Evolutionary conservation across 2,797 vertebrate species (phyloP), one percentile per base, ranked within the genome.

Genomic region (Takifugu rubripes): DNA sequence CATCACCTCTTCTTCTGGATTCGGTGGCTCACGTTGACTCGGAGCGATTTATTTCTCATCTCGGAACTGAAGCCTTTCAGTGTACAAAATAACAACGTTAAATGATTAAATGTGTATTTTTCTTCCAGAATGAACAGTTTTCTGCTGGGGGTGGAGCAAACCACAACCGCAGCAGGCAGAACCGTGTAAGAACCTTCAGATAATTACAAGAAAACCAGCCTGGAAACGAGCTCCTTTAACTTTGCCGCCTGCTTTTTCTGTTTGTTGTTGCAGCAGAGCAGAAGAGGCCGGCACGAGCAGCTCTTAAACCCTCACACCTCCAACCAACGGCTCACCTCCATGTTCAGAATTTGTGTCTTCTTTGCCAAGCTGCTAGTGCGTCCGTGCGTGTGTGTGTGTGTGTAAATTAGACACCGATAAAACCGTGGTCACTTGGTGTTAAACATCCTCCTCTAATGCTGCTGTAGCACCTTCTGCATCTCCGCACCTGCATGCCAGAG

Each of bases 101-200:
- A 3, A 10, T 40, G 36, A 40, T 2, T 8, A 47, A 58, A 61
- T 51, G 43, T 36, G 46, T 53, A 45, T 66, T 54, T 49, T 25
- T 12, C 25, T 26, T 54, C 43, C 52, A 98, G 95, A 92, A 74
- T 94, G 84, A 94, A 91, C 90, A 97, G 93, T 84, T 95, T 99
- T 87, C 93, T 96, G 85, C 93, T 92, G 88, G 96, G 96, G 84
- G 83, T 91, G 44, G 95, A 96, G 89, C 90, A 93, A 60, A 70
- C 92, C 81, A 90, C 92, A 60, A 70, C 92, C 81, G 90, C 92
- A 83, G 90, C 91, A 56, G 70, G 85, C 87, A 91, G 93, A 68
- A 89, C 93, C 75, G 90, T 91, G 96, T 98, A 93, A 95, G 96
- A 84, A 63, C 58, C 21, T 50, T 2, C 49, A 74, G 70, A 82